Base-by-base conservation (phyloP, 2,888 invertebrate species). In the Leucoma salicis region DNA sequence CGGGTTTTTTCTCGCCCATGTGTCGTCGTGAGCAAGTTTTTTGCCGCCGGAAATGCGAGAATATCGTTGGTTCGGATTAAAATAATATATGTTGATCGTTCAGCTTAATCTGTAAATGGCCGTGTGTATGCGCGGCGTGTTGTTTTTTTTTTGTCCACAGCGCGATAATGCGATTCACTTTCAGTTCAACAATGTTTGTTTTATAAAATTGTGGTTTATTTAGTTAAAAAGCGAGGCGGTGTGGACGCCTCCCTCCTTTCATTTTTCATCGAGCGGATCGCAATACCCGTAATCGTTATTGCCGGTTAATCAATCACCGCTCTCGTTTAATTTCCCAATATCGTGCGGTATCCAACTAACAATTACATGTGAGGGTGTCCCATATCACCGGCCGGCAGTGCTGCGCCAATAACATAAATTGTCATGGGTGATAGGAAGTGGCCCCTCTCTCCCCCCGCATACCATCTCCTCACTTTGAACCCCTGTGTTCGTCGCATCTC, bases 391-490 rank as follows among this genome's bases (percentile, higher is more conserved):
- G 62, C 74, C 77, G 72, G 77, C 85, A 81, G 76, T 70, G 70
- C 63, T 64, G 68, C 75, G 83, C 82, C 85, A 83, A 85, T 86
- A 85, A 85, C 86, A 88, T 88, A 87, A 87, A 87, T 88, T 85
- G 84, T 86, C 82, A 78, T 80, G 78, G 79, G 72, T 76, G 75
- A 76, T 76, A 78, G 82, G 82, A 83, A 81, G 76, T 74, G 68
- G 58, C 68, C 66, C 62, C 63, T 53, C 57, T 55, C 60, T 51
- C 34, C 35, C 45, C 42, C 42, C 55, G 64, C 63, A 41, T 48
- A 37, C 42, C 47, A 48, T 53, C 48, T 41, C 33, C 35, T 18
- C 55, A 36, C 48, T 49, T 46, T 45, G 36, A 29, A 29, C 33
- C 39, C 25, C 42, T 42, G 48, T 53, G 48, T 45, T 53, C 56